phyloP scores from a whole-genome alignment of 2,797 vertebrate species.

The Aphelocoma californica region DNA sequence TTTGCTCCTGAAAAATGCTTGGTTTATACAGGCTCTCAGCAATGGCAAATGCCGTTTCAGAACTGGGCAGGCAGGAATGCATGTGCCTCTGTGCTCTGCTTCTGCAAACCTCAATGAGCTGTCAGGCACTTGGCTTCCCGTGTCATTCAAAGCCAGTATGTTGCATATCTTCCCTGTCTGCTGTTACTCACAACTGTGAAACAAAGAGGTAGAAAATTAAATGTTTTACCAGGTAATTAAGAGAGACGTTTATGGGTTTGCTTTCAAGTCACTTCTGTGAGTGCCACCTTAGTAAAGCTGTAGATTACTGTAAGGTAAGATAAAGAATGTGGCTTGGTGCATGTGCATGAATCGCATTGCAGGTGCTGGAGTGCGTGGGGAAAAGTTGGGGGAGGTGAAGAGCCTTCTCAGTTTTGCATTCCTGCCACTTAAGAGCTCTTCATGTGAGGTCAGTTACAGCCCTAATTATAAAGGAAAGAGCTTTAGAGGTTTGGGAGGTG shows the following conservation, averaged over 20 bases:
- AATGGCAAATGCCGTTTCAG: not conserved
- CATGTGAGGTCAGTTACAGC: not conserved
- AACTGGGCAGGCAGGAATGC: not conserved
- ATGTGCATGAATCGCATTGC: not conserved
- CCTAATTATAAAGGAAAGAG: not conserved
- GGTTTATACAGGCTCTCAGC: not conserved
- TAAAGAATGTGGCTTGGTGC: not conserved
- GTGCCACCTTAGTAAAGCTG: not conserved
- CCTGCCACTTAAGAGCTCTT: not conserved
- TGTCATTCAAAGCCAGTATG: not conserved
- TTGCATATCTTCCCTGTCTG: not conserved
- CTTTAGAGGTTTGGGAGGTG: not conserved
- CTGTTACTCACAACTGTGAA: not conserved
- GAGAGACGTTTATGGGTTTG: not conserved
- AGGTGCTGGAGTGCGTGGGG: not conserved
- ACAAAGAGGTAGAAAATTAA: not conserved
- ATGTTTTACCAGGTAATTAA: not conserved
- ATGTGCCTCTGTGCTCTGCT: not conserved
- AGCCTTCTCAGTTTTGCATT: not conserved
- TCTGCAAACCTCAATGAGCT: not conserved
- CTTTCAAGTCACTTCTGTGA: constrained; percentile 5
- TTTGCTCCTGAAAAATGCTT: not conserved
- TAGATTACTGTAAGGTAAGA: not conserved
- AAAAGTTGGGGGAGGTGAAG: not conserved
- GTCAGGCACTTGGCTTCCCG: not conserved